Base-by-base conservation (phyloP, 2,888 invertebrate species). In the Malachius bipustulatus region DNA sequence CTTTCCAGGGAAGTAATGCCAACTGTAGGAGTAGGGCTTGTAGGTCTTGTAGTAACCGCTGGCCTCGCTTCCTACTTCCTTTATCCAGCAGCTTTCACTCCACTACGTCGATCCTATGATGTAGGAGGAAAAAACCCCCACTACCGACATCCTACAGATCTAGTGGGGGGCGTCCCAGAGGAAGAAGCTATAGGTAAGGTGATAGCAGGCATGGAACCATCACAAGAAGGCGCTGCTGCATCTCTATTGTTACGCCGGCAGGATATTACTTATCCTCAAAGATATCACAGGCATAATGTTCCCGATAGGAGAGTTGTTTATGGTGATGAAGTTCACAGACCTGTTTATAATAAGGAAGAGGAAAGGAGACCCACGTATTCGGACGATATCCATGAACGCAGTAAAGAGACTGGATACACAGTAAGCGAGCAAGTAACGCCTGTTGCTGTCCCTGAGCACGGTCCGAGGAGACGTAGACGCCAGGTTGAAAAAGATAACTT, bases 1-100 rank as follows among this genome's bases (percentile, higher is more conserved):
- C 60, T 83, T 26, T 80, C 82, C 2, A 67, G 82, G 47, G 82
- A 83, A 64, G 77, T 83, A 1, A 82, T 83, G 77, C 82, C 83
- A 1, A 79, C 80, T 16, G 79, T 83, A 12, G 82, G 83, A 1
- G 77, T 82, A 1, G 82, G 83, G 47, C 62, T 83, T 12, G 73
- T 82, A 8, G 82, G 83, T 2, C 58, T 83, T 27, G 76, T 82
- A 40, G 72, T 82, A 39, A 70, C 79, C 26, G 77, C 79, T 2
- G 83, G 83, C 2, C 57, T 83, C 19, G 83, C 83, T 16, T 78
- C 81, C 35, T 80, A 82, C 47, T 78, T 82, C 56, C 62, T 82
- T 12, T 82, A 82, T 62, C 82, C 83, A 3, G n/a, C n/a, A n/a
- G n/a, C n/a, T n/a, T 81, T 82, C 43, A 67, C 76, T 1, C 71